Evolutionary conservation across 2,113 vertebrate genomes (phyloP).

Genomic region (Dunckerocampus dactyliophorus): DNA sequence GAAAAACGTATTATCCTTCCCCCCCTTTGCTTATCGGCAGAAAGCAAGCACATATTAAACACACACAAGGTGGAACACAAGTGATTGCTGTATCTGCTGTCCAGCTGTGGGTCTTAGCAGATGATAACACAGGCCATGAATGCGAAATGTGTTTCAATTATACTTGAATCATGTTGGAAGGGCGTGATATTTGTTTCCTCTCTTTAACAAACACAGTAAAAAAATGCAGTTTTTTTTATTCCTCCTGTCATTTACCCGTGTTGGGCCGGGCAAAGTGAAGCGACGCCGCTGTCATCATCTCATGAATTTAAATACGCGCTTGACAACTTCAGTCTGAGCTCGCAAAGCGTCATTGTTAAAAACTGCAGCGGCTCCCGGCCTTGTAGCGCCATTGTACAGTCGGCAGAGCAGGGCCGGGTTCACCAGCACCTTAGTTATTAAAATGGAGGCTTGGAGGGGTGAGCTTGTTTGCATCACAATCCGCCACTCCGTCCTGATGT

Average conservation of each 20-base stretch:
- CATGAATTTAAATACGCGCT: conserved; percentile 13
- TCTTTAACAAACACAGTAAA: conserved; percentile 8
- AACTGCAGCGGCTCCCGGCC: background rate
- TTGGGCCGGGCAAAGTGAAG: background rate
- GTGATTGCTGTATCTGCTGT: conserved; percentile 63
- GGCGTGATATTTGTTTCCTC: conserved; percentile 17
- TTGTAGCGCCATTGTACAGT: conserved; percentile 31
- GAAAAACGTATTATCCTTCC: conserved; percentile 22
- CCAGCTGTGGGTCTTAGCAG: conserved; percentile 41
- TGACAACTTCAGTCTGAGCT: conserved; percentile 6
- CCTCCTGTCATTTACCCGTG: background rate
- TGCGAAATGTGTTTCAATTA: conserved; percentile 57
- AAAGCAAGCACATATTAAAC: conserved; percentile 60
- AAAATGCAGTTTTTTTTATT: conserved; percentile 1
- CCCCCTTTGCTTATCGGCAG: conserved; percentile 54
- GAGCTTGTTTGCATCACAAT: conserved; percentile 75
- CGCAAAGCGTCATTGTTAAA: background rate
- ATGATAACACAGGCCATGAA: conserved; percentile 55
- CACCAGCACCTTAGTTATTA: conserved; percentile 50
- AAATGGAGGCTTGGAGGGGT: conserved; percentile 51
- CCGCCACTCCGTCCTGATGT: conserved; percentile 64
- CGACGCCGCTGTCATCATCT: conserved; percentile 7
- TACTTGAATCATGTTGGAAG: conserved; percentile 44
- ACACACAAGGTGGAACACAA: conserved; percentile 53
- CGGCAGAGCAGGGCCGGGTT: conserved; percentile 21